phyloP scores from a whole-genome alignment of 2,797 vertebrate genomes.

The Nasua narica region DNA sequence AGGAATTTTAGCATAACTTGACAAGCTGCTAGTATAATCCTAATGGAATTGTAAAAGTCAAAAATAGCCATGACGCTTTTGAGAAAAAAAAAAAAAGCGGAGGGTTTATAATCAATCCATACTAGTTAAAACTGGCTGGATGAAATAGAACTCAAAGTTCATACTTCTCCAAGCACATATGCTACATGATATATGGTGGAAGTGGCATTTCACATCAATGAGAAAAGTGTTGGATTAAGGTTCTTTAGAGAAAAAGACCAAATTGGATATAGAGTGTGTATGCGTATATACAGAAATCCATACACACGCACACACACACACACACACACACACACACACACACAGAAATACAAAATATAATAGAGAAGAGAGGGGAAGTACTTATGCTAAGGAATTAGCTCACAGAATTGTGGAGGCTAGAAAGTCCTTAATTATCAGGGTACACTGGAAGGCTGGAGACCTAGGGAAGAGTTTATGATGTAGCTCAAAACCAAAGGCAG shows the following conservation, averaged over 20 bases:
- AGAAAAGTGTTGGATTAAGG: fast-evolving
- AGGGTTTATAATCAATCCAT: background rate
- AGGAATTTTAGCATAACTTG: constrained; percentile 30
- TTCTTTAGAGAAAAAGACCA: background rate
- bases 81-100: background rate
- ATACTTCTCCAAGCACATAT: background rate
- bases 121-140: background rate
- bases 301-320: background rate
- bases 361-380: background rate
- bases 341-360: background rate
- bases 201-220: too few species aligned
- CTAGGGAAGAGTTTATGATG: background rate
- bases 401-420: background rate
- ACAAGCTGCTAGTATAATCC: background rate
- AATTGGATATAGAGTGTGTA: background rate
- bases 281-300: background rate
- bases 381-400: background rate
- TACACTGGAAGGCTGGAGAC: background rate
- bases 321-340: background rate
- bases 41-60: background rate
- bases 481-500: background rate
- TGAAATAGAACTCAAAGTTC: background rate
- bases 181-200: background rate
- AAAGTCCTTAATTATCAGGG: background rate
- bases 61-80: background rate